Evolutionary conservation across 2,797 vertebrate genomes (phyloP).

Genomic region (Dendrocincla fuliginosa): DNA sequence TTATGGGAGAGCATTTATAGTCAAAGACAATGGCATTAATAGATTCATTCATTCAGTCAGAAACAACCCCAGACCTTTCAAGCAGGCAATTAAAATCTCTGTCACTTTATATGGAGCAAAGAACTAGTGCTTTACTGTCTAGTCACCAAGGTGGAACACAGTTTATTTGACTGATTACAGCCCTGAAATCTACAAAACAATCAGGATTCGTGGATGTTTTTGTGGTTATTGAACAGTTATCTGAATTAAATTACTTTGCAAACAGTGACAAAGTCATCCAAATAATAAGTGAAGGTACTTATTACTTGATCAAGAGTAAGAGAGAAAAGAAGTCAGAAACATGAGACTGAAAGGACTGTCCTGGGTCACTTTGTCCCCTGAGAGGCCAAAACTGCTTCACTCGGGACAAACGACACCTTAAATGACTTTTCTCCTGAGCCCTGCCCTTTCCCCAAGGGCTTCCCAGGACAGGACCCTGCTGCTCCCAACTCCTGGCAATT

Average conservation of each 20-base stretch:
- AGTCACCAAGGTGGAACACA: constrained; percentile 14
- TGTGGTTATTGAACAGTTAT: background rate
- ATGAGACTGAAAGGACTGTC: background rate
- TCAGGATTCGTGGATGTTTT: constrained; percentile 48
- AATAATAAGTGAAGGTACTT: background rate
- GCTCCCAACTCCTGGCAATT: background rate
- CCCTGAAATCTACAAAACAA: constrained; percentile 37
- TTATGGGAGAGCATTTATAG: constrained; percentile 17
- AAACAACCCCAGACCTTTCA: constrained; percentile 47
- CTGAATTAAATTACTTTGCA: constrained; percentile 12
- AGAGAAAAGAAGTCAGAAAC: background rate
- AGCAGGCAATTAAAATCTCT: constrained; percentile 68
- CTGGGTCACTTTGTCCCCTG: background rate
- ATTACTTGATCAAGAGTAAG: background rate
- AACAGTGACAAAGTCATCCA: constrained; percentile 21
- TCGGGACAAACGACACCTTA: background rate
- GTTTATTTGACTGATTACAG: constrained; percentile 51
- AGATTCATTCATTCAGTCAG: constrained; percentile 61
- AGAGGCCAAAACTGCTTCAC: background rate
- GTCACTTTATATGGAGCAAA: constrained; percentile 43
- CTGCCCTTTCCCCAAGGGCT: background rate
- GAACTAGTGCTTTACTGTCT: constrained; percentile 22
- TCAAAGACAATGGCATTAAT: constrained; percentile 52
- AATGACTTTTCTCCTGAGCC: background rate
- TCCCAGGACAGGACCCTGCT: background rate